Evolutionary conservation across 2,888 invertebrate genomes (phyloP), one percentile per base, ranked within the genome.

Genomic region (Belgica antarctica): DNA sequence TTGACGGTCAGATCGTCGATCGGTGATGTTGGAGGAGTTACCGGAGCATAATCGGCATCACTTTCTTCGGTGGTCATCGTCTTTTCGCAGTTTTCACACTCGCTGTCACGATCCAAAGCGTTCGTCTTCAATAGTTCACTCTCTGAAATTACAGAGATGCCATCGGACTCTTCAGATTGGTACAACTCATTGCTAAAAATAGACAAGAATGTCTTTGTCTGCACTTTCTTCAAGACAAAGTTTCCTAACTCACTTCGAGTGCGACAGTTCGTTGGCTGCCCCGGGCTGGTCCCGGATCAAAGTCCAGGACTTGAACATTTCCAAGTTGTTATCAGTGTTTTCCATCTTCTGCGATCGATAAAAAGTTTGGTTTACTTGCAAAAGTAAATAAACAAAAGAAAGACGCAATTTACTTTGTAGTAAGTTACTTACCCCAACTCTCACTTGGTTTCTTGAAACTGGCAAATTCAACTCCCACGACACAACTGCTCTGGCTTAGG

Each of bases 181-280:
- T 7, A 34, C 7, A 34, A 8, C 12, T 10, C 41, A 41, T 5
- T 10, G 41, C 41, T 41, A 41, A 41, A 41, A 41, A 41, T 41
- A 41, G 41, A 41, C 10, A 41, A n/a, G n/a, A n/a, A n/a, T n/a
- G n/a, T n/a, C n/a, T n/a, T n/a, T n/a, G n/a, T n/a, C n/a, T n/a
- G n/a, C n/a, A n/a, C n/a, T n/a, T n/a, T n/a, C n/a, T n/a, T 41
- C 41, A 41, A n/a, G 2, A 41, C 41, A 41, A 41, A 41, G 41
- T 41, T 41, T n/a, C n/a, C n/a, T 15, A 41, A 41, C 10, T 41
- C 15, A 41, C 41, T 3, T 41, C n/a, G n/a, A n/a, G n/a, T n/a
- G n/a, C n/a, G n/a, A n/a, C n/a, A n/a, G n/a, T n/a, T n/a, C n/a
- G n/a, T n/a, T n/a, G n/a, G n/a, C n/a, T n/a, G n/a, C 41, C 2